Percentiles rank a stretch among this genome's conserved stretches.
Evolutionary conservation across 2,888 invertebrate species (phyloP).

Genomic region (Allygus modestus): DNA sequence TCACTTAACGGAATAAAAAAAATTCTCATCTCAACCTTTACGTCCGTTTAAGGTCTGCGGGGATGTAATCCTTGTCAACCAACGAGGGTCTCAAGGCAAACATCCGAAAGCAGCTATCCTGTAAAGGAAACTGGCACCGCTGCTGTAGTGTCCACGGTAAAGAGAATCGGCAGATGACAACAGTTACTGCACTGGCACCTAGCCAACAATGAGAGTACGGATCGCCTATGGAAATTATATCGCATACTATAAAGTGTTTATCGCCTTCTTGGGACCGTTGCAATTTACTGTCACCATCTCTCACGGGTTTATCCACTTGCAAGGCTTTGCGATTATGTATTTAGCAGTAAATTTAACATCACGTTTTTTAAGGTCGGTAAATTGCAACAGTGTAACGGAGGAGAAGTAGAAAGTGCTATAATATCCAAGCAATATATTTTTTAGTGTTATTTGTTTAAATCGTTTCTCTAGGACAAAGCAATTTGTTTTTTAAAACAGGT

Average conservation of each 20-base stretch:
- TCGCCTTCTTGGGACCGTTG: neutral
- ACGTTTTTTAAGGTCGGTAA: too few relatives aligned
- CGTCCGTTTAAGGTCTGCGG: neutral
- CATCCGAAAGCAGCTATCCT: neutral
- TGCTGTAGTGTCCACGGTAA: neutral
- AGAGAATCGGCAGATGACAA: neutral
- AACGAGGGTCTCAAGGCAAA: neutral
- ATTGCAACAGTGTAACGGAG: too few relatives aligned
- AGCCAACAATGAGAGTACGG: neutral
- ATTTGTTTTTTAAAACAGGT: too few relatives aligned
- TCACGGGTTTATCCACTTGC: too few relatives aligned
- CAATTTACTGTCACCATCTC: neutral
- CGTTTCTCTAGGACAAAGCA: too few relatives aligned
- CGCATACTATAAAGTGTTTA: neutral
- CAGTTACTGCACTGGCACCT: neutral
- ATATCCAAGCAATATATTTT: too few relatives aligned
- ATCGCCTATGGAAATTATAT: neutral
- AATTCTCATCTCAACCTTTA: neutral
- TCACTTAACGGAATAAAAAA: too few relatives aligned
- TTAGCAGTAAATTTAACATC: too few relatives aligned
- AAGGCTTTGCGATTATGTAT: neutral
- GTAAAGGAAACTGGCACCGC: constrained; percentile 16
- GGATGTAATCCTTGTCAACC: neutral
- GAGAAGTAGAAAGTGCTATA: too few relatives aligned
- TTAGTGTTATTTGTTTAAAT: too few relatives aligned